Percentiles rank a stretch among this genome's conserved stretches.
phyloP scores from a whole-genome alignment of 2,888 invertebrate species.

The Thereva unica region DNA sequence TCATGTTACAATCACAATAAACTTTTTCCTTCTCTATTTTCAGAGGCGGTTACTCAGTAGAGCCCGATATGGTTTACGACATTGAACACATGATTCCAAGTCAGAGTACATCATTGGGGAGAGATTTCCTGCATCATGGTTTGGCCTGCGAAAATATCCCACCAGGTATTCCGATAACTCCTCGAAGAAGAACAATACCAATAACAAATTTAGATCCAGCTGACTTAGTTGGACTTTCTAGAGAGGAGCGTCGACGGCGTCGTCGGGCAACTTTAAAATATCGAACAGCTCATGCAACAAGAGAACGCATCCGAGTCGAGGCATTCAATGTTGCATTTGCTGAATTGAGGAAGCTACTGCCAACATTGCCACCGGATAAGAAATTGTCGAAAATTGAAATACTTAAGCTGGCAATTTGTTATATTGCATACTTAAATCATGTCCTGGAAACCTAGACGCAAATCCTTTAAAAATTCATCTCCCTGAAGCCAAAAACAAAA shows the following conservation, averaged over 20 bases:
- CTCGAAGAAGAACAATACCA: constrained; percentile 54
- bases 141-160: constrained; percentile 56
- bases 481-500: too few species aligned
- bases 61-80: constrained; percentile 54
- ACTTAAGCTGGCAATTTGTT: constrained; percentile 92
- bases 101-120: constrained; percentile 54
- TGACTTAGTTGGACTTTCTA: constrained; percentile 56
- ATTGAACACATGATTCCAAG: constrained; percentile 56
- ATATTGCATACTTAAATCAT: constrained; percentile 95
- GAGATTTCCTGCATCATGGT: constrained; percentile 51
- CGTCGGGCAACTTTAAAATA: constrained; percentile 96
- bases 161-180: constrained; percentile 46
- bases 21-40: constrained; percentile 1
- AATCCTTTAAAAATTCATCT: too few species aligned
- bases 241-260: constrained; percentile 63
- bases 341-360: constrained; percentile 85
- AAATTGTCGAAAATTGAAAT: constrained; percentile 98
- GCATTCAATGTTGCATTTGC: constrained; percentile 97
- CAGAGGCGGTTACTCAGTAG: not conserved
- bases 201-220: constrained; percentile 57
- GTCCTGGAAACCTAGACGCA: constrained; percentile 78
- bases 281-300: constrained; percentile 92
- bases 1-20: not conserved
- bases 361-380: constrained; percentile 95
- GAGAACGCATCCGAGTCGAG: constrained; percentile 94